Evolutionary conservation across 2,888 invertebrate species (phyloP).

Genomic region (Leptopilina myrica): DNA sequence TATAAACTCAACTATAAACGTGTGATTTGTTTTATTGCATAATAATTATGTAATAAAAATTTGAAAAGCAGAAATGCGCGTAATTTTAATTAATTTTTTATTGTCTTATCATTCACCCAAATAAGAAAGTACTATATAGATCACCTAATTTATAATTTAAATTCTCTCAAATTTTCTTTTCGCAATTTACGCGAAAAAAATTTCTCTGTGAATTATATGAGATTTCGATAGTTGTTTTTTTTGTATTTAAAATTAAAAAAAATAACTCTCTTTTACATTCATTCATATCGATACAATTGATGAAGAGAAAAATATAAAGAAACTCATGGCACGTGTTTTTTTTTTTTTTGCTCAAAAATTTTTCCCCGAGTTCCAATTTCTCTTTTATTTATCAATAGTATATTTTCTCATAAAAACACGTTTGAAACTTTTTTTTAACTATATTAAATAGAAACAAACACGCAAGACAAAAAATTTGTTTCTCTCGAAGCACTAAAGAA

Average conservation of each 20-base stretch:
- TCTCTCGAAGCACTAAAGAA: conserved; percentile 13
- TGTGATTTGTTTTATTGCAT: conserved; percentile 20
- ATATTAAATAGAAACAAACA: conserved; percentile 4
- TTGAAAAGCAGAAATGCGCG: conserved; percentile 46
- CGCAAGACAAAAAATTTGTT: conserved; percentile 11
- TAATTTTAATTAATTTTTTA: conserved; percentile 46
- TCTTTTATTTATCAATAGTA: neutral
- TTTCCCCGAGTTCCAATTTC: conserved; percentile 2
- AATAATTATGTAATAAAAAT: conserved; percentile 10
- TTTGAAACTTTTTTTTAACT: neutral
- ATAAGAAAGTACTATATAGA: conserved; percentile 11
- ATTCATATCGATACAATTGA: conserved; percentile 27
- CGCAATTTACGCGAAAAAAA: neutral
- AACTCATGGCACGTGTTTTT: conserved; percentile 35
- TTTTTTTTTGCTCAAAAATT: neutral
- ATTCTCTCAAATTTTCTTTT: conserved; percentile 5
- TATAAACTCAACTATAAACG: neutral
- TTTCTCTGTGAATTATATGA: neutral
- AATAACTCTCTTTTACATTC: conserved; percentile 29
- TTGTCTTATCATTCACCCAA: conserved; percentile 37
- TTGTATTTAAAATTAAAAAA: neutral
- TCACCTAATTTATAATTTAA: neutral
- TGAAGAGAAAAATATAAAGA: conserved; percentile 20
- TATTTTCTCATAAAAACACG: neutral
- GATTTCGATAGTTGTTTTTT: conserved; percentile 10